Evolutionary conservation across 1,140 invertebrate genomes (phyloP).

Genomic region (Nymphalis io): DNA sequence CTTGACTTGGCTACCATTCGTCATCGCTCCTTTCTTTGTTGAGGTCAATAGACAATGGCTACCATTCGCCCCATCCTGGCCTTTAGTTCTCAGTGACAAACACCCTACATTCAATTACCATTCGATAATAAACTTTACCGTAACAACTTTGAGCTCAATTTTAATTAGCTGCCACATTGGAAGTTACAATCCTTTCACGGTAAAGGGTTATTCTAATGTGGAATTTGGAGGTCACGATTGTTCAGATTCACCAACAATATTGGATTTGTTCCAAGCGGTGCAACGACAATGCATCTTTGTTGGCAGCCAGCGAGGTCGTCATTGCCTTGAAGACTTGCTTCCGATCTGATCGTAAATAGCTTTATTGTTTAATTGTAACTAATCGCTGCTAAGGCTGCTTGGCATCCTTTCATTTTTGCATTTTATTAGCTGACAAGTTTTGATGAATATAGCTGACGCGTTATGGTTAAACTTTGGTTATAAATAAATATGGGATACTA

Average conservation of each 20-base stretch:
- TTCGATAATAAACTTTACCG: constrained; percentile 13
- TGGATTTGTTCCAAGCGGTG: constrained; percentile 72
- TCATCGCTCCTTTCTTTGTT: constrained; percentile 67
- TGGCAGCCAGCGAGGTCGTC: constrained; percentile 62
- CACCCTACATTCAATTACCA: constrained; percentile 35
- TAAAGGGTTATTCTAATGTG: constrained; percentile 65
- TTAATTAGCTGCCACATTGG: neutral
- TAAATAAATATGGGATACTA: no score
- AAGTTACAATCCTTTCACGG: constrained; percentile 30
- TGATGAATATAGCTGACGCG: neutral
- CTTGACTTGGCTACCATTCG: constrained; percentile 61
- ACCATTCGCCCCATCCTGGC: constrained; percentile 62
- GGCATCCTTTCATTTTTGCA: constrained; percentile 37
- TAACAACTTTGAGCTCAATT: constrained; percentile 21
- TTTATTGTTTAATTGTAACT: constrained; percentile 62
- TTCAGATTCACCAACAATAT: constrained; percentile 65
- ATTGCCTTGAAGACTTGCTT: constrained; percentile 65
- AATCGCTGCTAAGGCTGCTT: constrained; percentile 51
- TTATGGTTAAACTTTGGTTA: no score
- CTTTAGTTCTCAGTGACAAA: constrained; percentile 47
- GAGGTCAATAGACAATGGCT: constrained; percentile 68
- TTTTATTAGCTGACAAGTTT: neutral
- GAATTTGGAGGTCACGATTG: constrained; percentile 73
- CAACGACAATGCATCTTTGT: constrained; percentile 74
- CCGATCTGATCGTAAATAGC: constrained; percentile 61